Conservation (phyloP, 2,888 invertebrate genomes). For the Adineta ricciae region DNA sequence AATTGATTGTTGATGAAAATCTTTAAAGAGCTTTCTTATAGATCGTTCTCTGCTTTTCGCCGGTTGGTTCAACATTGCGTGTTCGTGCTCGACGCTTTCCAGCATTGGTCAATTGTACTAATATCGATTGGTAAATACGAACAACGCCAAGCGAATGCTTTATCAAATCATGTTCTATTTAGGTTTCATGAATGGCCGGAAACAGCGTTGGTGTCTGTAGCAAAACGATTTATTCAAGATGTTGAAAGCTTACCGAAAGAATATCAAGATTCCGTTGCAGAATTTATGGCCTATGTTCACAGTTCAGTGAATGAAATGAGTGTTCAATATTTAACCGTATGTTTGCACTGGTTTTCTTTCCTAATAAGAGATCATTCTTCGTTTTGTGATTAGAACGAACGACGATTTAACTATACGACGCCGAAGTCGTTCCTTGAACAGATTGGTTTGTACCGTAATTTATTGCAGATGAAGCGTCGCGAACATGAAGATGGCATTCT, state of each 20-base stretch:
- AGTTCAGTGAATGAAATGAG: constrained; percentile 82
- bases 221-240: constrained; percentile 66
- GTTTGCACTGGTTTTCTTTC: background rate
- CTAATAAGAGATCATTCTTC: background rate
- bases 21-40: constrained; percentile 42
- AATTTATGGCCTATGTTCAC: constrained; percentile 89
- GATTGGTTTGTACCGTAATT: constrained; percentile 77
- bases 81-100: constrained; percentile 88
- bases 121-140: constrained; percentile 68
- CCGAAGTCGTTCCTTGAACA: constrained; percentile 92
- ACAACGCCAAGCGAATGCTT: too few species aligned
- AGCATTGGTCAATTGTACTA: constrained; percentile 83
- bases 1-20: too few species aligned
- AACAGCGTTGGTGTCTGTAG: constrained; percentile 80
- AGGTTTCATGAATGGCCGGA: constrained; percentile 92
- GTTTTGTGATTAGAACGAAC: constrained; percentile 60
- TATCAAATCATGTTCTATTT: background rate
- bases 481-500: constrained; percentile 73
- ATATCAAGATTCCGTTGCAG: constrained; percentile 71
- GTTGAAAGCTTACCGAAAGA: constrained; percentile 53
- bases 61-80: constrained; percentile 81
- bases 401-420: constrained; percentile 89
- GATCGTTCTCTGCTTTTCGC: constrained; percentile 86
- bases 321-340: constrained; percentile 60
- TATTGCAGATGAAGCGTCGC: constrained; percentile 70